phyloP scores from a whole-genome alignment of 2,113 vertebrate species.

The Pelodiscus sinensis region DNA sequence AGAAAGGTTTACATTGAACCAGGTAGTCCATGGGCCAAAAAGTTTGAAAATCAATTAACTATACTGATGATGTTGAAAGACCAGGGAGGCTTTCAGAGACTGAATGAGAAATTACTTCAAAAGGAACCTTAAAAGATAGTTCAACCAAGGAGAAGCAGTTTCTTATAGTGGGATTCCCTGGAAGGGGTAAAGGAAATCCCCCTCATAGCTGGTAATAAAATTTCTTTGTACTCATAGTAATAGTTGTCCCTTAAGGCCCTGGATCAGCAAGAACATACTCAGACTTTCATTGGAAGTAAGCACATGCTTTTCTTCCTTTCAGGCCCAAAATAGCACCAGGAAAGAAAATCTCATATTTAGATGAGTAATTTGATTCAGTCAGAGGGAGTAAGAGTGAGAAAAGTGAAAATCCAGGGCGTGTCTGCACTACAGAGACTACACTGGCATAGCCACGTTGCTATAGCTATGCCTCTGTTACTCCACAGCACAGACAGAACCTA shows the following conservation, averaged over 20 bases:
- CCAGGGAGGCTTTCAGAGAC: not conserved
- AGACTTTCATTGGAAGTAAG: slow-evolving; percentile 53
- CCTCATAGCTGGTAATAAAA: not conserved
- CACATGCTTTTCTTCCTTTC: not conserved
- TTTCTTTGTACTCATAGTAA: not conserved
- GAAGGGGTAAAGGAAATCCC: not conserved
- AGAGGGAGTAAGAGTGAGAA: slow-evolving; percentile 8
- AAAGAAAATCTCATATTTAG: slow-evolving; percentile 45
- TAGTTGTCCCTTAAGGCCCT: slow-evolving; percentile 24
- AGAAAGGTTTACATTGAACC: no score
- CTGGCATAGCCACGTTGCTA: not conserved
- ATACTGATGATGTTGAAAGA: not conserved
- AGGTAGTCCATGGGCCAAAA: no score
- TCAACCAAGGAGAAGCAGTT: not conserved
- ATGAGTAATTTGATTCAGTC: not conserved
- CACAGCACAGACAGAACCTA: not conserved
- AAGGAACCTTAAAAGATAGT: not conserved
- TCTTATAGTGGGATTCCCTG: not conserved
- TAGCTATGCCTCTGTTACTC: not conserved
- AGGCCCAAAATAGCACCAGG: slow-evolving; percentile 46
- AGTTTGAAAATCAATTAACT: no score
- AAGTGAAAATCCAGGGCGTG: not conserved
- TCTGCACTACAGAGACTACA: not conserved
- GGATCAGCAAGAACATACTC: slow-evolving; percentile 43
- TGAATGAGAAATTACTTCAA: not conserved